phyloP scores from a whole-genome alignment of 2,888 invertebrate species.

The Caenorhabditis wallacei region DNA sequence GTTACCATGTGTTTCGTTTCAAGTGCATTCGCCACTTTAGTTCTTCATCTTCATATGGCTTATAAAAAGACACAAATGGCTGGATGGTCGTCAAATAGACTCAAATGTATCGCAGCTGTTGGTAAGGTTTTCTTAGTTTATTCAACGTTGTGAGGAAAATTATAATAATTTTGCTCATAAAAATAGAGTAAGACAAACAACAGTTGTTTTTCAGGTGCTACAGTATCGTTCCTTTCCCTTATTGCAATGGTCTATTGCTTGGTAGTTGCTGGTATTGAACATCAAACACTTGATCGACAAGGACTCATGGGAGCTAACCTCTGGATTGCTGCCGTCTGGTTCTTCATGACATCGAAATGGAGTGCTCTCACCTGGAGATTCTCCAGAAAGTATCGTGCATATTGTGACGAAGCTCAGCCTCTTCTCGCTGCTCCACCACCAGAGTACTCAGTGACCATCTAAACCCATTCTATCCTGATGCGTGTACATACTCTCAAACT shows the following conservation, averaged over 20 bases:
- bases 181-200: too few relatives aligned
- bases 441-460: constrained; percentile 51
- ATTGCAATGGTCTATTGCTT: constrained; percentile 77
- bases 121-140: constrained; percentile 70
- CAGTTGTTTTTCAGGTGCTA: constrained; percentile 69
- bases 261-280: constrained; percentile 74
- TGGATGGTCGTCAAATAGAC: constrained; percentile 71
- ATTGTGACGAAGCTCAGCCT: constrained; percentile 53
- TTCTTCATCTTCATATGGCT: constrained; percentile 78
- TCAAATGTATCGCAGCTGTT: constrained; percentile 69
- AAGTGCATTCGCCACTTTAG: constrained; percentile 75
- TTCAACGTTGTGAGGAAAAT: too few relatives aligned
- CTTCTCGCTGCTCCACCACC: constrained; percentile 59
- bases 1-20: constrained; percentile 78
- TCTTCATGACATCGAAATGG: constrained; percentile 80
- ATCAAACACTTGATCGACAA: constrained; percentile 73
- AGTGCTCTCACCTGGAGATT: constrained; percentile 64
- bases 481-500: constrained; percentile 54
- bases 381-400: constrained; percentile 58
- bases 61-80: constrained; percentile 78
- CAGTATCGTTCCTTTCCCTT: constrained; percentile 69
- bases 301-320: constrained; percentile 79
- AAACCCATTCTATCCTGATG: constrained; percentile 13
- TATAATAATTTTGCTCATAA: too few relatives aligned
- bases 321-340: constrained; percentile 82